Percentiles rank a stretch among this genome's conserved stretches.
Conservation (phyloP, 2,113 vertebrate genomes). For the Tetrao urogallus region DNA sequence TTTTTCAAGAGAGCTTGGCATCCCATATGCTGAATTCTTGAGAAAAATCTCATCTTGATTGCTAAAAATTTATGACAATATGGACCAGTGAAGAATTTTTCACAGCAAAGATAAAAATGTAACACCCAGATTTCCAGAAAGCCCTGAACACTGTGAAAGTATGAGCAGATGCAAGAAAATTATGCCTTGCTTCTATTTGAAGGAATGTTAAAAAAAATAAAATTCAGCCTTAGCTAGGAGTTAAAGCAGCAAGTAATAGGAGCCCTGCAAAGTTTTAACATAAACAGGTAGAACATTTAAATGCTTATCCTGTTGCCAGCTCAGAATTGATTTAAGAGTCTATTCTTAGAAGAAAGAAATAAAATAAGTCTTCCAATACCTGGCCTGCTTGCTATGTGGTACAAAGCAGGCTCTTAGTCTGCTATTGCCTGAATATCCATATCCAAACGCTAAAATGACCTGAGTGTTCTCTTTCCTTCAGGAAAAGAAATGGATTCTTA, state of each 20-base stretch:
- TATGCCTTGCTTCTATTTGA: slow-evolving; percentile 34
- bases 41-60: slow-evolving; percentile 44
- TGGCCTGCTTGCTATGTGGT: not conserved
- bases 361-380: not conserved
- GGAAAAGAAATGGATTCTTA: not conserved
- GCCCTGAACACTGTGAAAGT: not conserved
- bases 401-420: not conserved
- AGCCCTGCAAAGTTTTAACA: not conserved
- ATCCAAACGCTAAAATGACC: too few relatives aligned
- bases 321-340: slow-evolving; percentile 20
- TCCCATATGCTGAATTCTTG: slow-evolving; percentile 39
- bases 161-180: slow-evolving; percentile 38
- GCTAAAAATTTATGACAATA: slow-evolving; percentile 62
- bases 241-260: not conserved
- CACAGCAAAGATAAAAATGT: slow-evolving; percentile 33
- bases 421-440: too few relatives aligned
- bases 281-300: not conserved
- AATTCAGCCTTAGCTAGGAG: not conserved
- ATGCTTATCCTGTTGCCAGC: not conserved
- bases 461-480: not conserved
- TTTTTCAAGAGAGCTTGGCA: slow-evolving; percentile 34
- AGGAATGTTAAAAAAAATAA: not conserved
- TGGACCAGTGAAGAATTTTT: slow-evolving; percentile 37
- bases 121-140: slow-evolving; percentile 46
- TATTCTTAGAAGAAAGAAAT: slow-evolving; percentile 5